phyloP scores from a whole-genome alignment of 2,888 invertebrate species.

The Lithophane ornitopus region DNA sequence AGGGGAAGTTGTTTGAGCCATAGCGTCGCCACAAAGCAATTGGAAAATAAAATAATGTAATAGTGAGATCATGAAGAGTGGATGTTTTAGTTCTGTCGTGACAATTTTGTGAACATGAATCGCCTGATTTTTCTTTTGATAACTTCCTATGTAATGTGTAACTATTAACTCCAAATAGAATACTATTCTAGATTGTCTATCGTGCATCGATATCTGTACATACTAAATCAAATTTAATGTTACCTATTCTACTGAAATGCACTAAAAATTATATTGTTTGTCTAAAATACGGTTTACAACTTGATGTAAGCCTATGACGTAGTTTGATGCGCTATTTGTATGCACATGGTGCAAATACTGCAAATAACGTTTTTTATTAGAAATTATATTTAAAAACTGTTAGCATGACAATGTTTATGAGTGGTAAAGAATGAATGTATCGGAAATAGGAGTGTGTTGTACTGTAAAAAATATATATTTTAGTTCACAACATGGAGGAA shows the following conservation, averaged over 20 bases:
- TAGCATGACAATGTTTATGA: slow-evolving; percentile 77
- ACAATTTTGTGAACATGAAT: slow-evolving; percentile 74
- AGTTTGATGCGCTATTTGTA: slow-evolving; percentile 67
- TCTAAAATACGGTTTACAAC: slow-evolving; percentile 65
- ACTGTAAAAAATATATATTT: slow-evolving; percentile 72
- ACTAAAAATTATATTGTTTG: slow-evolving; percentile 72
- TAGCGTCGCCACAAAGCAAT: slow-evolving; percentile 90
- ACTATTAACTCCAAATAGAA: slow-evolving; percentile 60
- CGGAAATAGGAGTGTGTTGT: slow-evolving; percentile 74
- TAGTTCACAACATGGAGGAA: slow-evolving; percentile 58
- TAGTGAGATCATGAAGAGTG: slow-evolving; percentile 82
- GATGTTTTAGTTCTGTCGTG: slow-evolving; percentile 75
- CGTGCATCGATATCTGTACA: slow-evolving; percentile 79
- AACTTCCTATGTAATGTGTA: slow-evolving; percentile 59
- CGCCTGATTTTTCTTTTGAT: slow-evolving; percentile 61
- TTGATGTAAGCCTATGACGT: slow-evolving; percentile 60
- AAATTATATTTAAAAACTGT: slow-evolving; percentile 60
- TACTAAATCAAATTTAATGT: slow-evolving; percentile 69
- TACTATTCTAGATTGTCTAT: slow-evolving; percentile 74
- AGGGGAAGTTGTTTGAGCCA: slow-evolving; percentile 81
- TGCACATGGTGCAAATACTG: slow-evolving; percentile 72
- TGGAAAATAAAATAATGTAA: slow-evolving; percentile 84
- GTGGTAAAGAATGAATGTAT: slow-evolving; percentile 73
- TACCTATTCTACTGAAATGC: slow-evolving; percentile 80
- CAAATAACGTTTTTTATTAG: slow-evolving; percentile 50